Percentiles rank a stretch among this genome's conserved stretches.
phyloP scores from a whole-genome alignment of 2,797 vertebrate genomes.

The Siniperca scherzeri region DNA sequence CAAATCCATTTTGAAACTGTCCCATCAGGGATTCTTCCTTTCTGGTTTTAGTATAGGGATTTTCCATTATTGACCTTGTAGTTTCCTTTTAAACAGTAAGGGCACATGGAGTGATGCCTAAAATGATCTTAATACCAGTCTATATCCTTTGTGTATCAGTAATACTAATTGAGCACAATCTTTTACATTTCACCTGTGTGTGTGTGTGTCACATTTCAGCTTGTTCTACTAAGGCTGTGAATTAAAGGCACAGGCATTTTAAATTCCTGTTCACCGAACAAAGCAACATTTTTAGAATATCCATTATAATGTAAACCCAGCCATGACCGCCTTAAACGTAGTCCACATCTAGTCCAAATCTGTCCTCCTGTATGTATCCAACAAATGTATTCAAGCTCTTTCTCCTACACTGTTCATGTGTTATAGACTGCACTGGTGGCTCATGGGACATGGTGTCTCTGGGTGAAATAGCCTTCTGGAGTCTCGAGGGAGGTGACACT shows the following conservation, averaged over 20 bases:
- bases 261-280: neutral
- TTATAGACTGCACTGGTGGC: constrained; percentile 83
- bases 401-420: constrained; percentile 71
- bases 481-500: constrained; percentile 86
- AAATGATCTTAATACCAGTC: neutral
- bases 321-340: constrained; percentile 2
- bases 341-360: constrained; percentile 23
- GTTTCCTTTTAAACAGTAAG: constrained; percentile 1
- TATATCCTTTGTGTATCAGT: neutral
- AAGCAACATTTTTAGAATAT: neutral
- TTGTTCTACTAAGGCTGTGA: neutral
- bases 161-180: neutral
- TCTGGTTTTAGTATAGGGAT: neutral
- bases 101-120: neutral
- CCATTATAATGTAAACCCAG: neutral
- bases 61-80: neutral
- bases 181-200: neutral
- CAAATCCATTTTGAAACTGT: constrained; percentile 6
- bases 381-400: constrained; percentile 45
- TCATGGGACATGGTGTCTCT: constrained; percentile 86
- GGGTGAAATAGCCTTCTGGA: constrained; percentile 89
- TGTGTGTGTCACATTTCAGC: neutral
- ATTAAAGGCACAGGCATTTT: neutral
- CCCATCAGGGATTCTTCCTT: neutral
- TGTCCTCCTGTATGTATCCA: constrained; percentile 21